Conservation (phyloP, 2,888 invertebrate species). For the Achlya flavicornis region DNA sequence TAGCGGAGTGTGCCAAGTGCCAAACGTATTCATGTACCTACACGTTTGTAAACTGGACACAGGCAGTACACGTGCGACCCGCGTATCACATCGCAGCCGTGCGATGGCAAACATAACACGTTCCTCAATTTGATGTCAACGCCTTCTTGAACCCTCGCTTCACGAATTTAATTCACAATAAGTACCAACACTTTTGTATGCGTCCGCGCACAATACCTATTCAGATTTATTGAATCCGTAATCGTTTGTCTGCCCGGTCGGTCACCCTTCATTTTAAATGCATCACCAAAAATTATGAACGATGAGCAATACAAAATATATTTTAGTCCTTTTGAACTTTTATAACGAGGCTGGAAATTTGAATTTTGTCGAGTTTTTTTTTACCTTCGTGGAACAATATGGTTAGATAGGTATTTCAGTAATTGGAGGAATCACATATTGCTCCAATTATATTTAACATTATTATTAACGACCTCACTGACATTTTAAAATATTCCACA, state of each 20-base stretch:
- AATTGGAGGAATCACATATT: no score
- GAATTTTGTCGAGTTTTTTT: no score
- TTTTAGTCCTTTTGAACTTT: neutral
- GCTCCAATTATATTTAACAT: no score
- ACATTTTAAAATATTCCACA: no score
- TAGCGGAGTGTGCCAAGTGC: neutral
- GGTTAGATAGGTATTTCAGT: no score
- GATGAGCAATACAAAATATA: neutral
- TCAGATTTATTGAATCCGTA: slow-evolving; percentile 73
- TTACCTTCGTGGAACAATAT: no score
- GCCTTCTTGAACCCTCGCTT: slow-evolving; percentile 61
- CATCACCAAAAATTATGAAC: slow-evolving; percentile 44
- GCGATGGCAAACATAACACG: slow-evolving; percentile 37
- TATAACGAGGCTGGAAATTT: no score
- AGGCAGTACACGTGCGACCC: slow-evolving; percentile 34
- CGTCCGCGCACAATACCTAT: slow-evolving; percentile 74
- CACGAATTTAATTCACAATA: slow-evolving; percentile 67
- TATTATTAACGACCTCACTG: no score
- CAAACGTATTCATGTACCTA: no score
- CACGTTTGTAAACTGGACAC: no score
- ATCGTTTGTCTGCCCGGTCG: slow-evolving; percentile 63
- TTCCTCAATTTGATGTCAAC: slow-evolving; percentile 63
- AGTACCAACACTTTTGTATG: slow-evolving; percentile 66
- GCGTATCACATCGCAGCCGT: slow-evolving; percentile 9
- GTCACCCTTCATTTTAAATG: slow-evolving; percentile 63